These are phyloP conservation scores for Torymus texanus DNA, from an alignment of 2,888 invertebrate genomes.

Conservation along the genomic window DNA sequence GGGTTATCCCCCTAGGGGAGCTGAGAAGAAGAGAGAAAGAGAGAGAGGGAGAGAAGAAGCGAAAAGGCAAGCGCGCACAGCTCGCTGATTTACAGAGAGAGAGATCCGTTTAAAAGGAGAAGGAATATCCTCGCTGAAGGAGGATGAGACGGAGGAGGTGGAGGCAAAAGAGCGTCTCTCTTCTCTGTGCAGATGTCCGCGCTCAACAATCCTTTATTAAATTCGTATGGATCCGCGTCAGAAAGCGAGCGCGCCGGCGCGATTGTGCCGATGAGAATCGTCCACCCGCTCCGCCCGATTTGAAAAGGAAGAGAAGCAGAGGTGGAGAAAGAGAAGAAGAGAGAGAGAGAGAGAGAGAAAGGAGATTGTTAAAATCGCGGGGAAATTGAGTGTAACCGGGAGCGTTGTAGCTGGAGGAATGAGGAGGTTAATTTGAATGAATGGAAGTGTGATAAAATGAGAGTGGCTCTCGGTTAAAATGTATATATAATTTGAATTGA, in stretches of 20 bases:
- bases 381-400: neutral
- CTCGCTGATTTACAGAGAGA: conserved; percentile 51
- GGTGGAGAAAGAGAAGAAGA: no score
- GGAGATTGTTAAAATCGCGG: neutral
- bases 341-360: no score
- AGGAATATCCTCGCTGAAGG: conserved; percentile 4
- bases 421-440: neutral
- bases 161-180: neutral
- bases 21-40: neutral
- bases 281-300: no score
- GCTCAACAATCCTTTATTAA: conserved; percentile 55
- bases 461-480: no score
- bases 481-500: no score
- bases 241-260: no score
- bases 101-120: conserved; percentile 49
- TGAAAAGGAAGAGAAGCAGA: no score
- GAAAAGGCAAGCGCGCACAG: conserved; percentile 37
- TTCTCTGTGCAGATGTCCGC: conserved; percentile 39
- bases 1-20: neutral
- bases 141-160: no score
- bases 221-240: conserved; percentile 48
- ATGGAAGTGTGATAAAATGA: no score
- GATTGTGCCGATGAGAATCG: no score
- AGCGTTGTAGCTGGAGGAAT: neutral
- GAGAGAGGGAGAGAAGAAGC: conserved; percentile 33